These are phyloP conservation scores for Acanthosepion lycidas DNA, from an alignment of 2,888 invertebrate species.

Conservation along the genomic window DNA sequence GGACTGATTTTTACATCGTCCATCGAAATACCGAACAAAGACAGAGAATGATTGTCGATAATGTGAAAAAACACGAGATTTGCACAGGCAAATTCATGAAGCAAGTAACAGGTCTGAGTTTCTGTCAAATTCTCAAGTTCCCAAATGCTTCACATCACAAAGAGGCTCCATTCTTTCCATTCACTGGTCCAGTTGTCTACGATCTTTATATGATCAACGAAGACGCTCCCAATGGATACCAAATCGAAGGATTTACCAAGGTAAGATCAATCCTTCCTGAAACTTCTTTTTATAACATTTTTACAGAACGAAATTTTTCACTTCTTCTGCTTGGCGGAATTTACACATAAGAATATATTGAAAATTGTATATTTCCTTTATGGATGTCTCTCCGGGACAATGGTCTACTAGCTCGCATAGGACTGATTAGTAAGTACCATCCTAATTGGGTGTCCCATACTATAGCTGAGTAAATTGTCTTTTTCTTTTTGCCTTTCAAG, in stretches of 20 bases:
- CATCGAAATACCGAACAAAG: slow-evolving; percentile 78
- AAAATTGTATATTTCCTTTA: no score
- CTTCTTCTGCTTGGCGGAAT: neutral
- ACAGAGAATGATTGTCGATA: slow-evolving; percentile 80
- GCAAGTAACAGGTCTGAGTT: slow-evolving; percentile 86
- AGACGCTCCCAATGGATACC: slow-evolving; percentile 69
- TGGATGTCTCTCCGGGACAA: no score
- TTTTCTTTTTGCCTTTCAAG: neutral
- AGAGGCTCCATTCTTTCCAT: slow-evolving; percentile 74
- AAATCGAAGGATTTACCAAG: slow-evolving; percentile 64
- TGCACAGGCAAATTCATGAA: slow-evolving; percentile 77
- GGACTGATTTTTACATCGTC: slow-evolving; percentile 69
- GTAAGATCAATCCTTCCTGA: slow-evolving; percentile 49
- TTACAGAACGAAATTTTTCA: neutral
- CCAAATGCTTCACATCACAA: slow-evolving; percentile 80
- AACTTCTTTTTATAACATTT: neutral
- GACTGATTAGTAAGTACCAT: no score
- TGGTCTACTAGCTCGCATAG: no score
- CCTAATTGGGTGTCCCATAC: no score
- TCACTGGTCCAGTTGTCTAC: slow-evolving; percentile 66
- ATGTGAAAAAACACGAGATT: slow-evolving; percentile 77
- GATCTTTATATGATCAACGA: slow-evolving; percentile 64
- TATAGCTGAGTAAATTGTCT: no score
- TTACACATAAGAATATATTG: neutral
- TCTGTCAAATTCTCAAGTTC: slow-evolving; percentile 83